Evolutionary conservation across 2,113 vertebrate species (phyloP).

Genomic region (Laterallus jamaicensis): DNA sequence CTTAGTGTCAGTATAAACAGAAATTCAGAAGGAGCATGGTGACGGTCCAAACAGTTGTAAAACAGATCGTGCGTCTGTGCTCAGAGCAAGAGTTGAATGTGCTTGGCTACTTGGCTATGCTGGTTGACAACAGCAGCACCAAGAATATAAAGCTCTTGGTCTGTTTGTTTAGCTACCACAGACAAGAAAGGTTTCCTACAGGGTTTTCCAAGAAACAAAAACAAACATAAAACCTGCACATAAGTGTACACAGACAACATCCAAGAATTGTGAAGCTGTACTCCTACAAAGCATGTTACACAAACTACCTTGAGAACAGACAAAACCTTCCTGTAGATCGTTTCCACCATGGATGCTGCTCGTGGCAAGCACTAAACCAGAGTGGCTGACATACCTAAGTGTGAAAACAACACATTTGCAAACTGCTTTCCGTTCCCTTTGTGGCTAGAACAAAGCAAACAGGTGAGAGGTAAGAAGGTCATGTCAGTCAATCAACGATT

Average conservation of each 20-base stretch:
- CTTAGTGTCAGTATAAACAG: background rate
- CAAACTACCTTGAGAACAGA: background rate
- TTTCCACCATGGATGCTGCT: background rate
- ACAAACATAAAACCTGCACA: background rate
- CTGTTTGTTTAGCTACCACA: background rate
- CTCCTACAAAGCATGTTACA: background rate
- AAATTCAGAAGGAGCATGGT: background rate
- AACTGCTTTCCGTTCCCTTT: background rate
- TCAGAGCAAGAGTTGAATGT: background rate
- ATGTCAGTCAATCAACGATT: background rate
- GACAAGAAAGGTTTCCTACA: background rate
- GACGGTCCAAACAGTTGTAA: background rate
- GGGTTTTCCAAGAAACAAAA: slow-evolving; percentile 9
- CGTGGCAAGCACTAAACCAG: background rate
- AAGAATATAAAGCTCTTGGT: background rate
- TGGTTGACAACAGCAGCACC: background rate
- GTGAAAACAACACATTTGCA: background rate
- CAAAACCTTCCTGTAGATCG: background rate
- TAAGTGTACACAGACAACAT: background rate
- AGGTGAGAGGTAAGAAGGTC: background rate
- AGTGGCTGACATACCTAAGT: accelerated
- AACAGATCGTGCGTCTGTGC: background rate
- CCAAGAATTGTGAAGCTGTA: background rate
- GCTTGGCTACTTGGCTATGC: background rate
- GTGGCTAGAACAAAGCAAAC: background rate